Base-by-base conservation (phyloP, 2,797 vertebrate species). In the Cuculus canorus region DNA sequence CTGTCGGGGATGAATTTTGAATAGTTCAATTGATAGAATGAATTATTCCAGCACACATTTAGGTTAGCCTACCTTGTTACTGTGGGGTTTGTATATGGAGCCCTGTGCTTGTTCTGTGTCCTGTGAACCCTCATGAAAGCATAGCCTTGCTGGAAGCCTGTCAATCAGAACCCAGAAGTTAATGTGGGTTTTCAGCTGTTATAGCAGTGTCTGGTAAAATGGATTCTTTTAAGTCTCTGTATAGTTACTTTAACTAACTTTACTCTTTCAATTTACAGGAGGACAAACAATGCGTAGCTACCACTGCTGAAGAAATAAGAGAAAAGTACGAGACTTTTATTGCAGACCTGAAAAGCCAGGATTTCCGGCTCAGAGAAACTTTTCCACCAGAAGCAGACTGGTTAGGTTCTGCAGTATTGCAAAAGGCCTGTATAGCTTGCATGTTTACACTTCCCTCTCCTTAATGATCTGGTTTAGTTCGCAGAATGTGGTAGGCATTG, bases 401-500 rank as follows among this genome's bases (percentile, higher is more conserved):
- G 15, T 90, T 98, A 54, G 98, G 97, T 56, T 99, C 99, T 17
- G 75, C 93, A 60, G 96, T 98, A 72, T 86, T 99, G 30, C 97
- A 98, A 87, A 97, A 98, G 97, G 98, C 98, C 72, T 66, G 96
- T 77, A 7, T 64, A 63, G 15, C 57, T 86, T 82, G 27, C 59
- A 10, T n/a, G 14, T 86, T n/a, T 72, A 64, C 41, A 13, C 52
- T 63, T 68, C 69, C 70, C 47, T 66, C 25, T 45, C 13, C 45
- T 76, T 78, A 43, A 60, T 66, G 21, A 27, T 92, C 88, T 90
- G 3, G 41, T 47, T 82, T 77, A 37, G 7, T 83, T 93, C 77
- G 72, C 86, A 82, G 47, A 73, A 39, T 70, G 37, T 59, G 35
- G 50, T 35, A 41, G 77, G 24, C 17, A 41, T 59, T 33, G 45